Conservation (phyloP, 2,888 invertebrate genomes). For the Harpalus rufipes region DNA sequence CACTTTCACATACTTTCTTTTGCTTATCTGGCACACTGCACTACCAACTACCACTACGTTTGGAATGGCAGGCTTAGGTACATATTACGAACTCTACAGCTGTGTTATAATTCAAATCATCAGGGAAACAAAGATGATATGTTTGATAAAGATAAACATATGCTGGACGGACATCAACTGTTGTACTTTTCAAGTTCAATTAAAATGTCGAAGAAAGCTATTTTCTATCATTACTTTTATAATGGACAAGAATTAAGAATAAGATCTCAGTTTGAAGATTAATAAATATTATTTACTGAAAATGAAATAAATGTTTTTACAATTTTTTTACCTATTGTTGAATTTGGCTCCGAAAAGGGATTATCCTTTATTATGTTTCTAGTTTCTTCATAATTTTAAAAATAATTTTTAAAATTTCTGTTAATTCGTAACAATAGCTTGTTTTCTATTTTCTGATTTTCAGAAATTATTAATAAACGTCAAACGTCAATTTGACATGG, state of each 20-base stretch:
- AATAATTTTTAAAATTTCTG: too few species aligned
- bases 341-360: too few species aligned
- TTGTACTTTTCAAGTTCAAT: constrained; percentile 17
- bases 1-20: constrained; percentile 77
- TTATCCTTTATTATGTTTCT: too few species aligned
- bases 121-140: constrained; percentile 38
- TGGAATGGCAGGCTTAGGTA: constrained; percentile 19
- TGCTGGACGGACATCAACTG: constrained; percentile 17
- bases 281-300: not conserved
- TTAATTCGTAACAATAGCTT: too few species aligned
- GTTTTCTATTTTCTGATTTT: too few species aligned
- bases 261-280: not conserved
- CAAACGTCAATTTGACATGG: too few species aligned
- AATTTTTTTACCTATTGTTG: not conserved
- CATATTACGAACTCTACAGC: constrained; percentile 24
- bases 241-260: not conserved
- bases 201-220: constrained; percentile 32
- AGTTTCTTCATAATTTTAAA: too few species aligned
- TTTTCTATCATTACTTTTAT: constrained; percentile 11
- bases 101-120: constrained; percentile 41
- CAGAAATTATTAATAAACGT: too few species aligned
- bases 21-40: constrained; percentile 67
- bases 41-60: constrained; percentile 60
- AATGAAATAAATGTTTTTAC: not conserved
- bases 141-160: constrained; percentile 33